Evolutionary conservation across 2,113 vertebrate species (phyloP), one percentile per base, ranked within the genome.

Genomic region (Calyptomena viridis): DNA sequence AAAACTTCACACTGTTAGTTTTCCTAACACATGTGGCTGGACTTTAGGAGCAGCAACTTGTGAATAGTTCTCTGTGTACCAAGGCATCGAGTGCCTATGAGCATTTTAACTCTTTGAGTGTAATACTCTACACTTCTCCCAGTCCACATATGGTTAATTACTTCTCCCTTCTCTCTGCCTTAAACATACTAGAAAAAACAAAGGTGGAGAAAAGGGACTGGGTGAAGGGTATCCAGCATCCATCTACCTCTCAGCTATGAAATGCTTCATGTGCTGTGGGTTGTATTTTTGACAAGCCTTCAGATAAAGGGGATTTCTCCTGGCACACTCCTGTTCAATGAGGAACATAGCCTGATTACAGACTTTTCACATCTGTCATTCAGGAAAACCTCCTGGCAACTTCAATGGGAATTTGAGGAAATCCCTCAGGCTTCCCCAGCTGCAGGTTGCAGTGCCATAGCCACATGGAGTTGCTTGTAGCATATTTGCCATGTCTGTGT

Each of bases 401-500:
- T 56, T 88, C 72, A 83, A 12, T 20, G 21, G 27, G 64, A 90
- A 52, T 77, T 66, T 72, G 56, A 89, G 58, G 50, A 88, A 86
- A 71, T 2, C 17, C 74, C 62, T 72, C 58, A 49, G 76, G 83
- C 59, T 64, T 77, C 30, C 42, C 44, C 40, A 68, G 71, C 81
- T 50, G 49, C 47, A 84, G 84, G 71, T 60, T 68, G 39, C 58
- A 73, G 31, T 47, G 59, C 59, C 23, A 25, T 10, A 74, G 72
- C 21, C 55, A 58, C 0, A 0, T 76, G 90, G 94, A 93, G 82
- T 47, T 96, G 87, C 85, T 89, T 4, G 5, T 75, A 94, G 90
- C 77, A 33, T 92, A 78, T 94, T 96, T 92, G 83, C 85, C n/a
- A 56, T 33, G 78, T 81, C 71, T 86, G 88, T 87, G 68, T 95